A percentile compares a stretch with the other conserved stretches of the same genome.
phyloP scores from a whole-genome alignment of 2,797 vertebrate genomes.

The Fistularia commersonii region DNA sequence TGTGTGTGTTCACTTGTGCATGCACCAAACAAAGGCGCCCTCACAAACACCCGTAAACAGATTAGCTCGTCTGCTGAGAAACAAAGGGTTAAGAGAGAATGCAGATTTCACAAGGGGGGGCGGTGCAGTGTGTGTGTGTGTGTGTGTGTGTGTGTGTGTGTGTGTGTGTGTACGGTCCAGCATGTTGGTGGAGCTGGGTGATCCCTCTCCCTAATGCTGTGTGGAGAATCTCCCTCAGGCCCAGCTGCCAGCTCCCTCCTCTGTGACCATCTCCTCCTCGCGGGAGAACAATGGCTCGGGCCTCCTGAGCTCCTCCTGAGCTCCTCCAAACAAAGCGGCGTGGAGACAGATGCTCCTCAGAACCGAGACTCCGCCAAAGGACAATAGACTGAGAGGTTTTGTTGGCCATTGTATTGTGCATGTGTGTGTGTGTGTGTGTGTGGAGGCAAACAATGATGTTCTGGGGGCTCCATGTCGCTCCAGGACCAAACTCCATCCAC shows the following conservation, averaged over 20 bases:
- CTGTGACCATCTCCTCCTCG: conserved; percentile 68
- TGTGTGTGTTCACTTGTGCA: conserved; percentile 34
- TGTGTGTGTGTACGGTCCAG: conserved; percentile 27
- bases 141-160: conserved; percentile 15
- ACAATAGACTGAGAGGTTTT: conserved; percentile 68
- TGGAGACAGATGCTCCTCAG: conserved; percentile 64
- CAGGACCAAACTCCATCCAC: too few relatives aligned
- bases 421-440: conserved; percentile 51
- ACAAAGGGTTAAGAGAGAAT: conserved; percentile 76
- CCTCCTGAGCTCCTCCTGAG: conserved; percentile 54
- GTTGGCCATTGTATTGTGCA: conserved; percentile 64
- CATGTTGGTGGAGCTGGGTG: conserved; percentile 47
- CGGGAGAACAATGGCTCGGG: conserved; percentile 60
- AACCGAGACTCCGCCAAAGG: conserved; percentile 62
- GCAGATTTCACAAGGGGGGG: conserved; percentile 71
- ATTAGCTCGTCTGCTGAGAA: conserved; percentile 71
- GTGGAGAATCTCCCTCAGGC: conserved; percentile 71
- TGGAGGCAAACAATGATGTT: conserved; percentile 62
- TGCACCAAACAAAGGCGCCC: conserved; percentile 62
- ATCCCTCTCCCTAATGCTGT: conserved; percentile 68
- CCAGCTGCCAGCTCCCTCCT: conserved; percentile 68
- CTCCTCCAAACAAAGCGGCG: conserved; percentile 65
- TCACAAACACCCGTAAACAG: conserved; percentile 71
- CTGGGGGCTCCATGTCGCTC: too few relatives aligned
- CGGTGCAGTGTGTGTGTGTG: conserved; percentile 19